Evolutionary conservation across 1,140 invertebrate genomes (phyloP).

Genomic region (Arion vulgaris): DNA sequence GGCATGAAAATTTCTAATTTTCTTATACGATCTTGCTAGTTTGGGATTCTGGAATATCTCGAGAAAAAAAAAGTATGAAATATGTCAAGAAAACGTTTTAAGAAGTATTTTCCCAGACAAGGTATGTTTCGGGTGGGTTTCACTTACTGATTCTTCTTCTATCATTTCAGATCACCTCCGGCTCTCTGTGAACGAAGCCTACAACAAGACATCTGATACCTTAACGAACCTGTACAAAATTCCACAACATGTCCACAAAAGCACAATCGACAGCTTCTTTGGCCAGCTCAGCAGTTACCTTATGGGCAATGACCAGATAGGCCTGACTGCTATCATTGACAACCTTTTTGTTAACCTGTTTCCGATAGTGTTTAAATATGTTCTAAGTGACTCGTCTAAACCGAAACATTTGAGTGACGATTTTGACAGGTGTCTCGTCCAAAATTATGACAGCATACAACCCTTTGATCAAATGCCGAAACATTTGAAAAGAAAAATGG

Average conservation of each 20-base stretch:
- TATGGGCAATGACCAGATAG: conserved; percentile 66
- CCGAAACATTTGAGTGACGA: conserved; percentile 79
- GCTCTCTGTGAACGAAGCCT: conserved; percentile 79
- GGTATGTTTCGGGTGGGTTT: no score
- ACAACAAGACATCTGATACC: conserved; percentile 86
- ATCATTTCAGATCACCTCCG: conserved; percentile 23
- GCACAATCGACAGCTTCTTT: conserved; percentile 80
- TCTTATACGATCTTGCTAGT: no score
- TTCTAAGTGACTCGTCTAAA: conserved; percentile 59
- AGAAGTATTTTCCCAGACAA: no score
- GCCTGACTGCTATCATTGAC: conserved; percentile 78
- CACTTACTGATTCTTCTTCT: background rate
- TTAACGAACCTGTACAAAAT: conserved; percentile 81
- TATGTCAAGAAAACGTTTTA: no score
- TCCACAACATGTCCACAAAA: conserved; percentile 79
- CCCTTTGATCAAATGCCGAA: conserved; percentile 87
- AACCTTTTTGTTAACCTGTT: conserved; percentile 88
- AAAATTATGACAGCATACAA: conserved; percentile 81
- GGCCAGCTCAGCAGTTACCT: conserved; percentile 81
- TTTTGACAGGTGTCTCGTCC: conserved; percentile 83
- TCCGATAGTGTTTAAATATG: conserved; percentile 85
- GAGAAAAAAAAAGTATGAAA: no score
- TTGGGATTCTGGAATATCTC: no score
- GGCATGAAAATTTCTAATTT: no score
- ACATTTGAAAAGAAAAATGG: conserved; percentile 79